Conservation (phyloP, 1,140 invertebrate genomes). For the Cydia splendana region DNA sequence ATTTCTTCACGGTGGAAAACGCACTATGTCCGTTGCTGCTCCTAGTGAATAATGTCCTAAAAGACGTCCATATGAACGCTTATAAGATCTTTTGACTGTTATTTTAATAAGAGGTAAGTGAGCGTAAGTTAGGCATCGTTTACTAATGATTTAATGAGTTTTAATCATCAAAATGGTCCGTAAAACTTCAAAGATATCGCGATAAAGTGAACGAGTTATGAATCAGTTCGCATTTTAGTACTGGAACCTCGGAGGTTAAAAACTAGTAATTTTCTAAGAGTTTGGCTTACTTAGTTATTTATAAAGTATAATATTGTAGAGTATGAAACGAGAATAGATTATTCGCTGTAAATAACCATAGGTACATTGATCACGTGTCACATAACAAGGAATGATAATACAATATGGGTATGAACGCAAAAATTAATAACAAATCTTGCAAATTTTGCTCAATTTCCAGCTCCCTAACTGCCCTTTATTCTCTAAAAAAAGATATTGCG, state of each 20-base stretch:
- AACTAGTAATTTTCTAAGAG: not conserved
- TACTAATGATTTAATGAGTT: not conserved
- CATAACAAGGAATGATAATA: no score
- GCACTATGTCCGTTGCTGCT: not conserved
- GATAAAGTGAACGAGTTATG: slow-evolving; percentile 8
- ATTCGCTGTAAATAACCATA: no score
- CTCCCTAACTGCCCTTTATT: not conserved
- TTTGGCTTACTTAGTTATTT: not conserved
- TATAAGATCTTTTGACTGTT: not conserved
- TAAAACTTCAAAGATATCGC: not conserved
- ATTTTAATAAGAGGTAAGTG: not conserved
- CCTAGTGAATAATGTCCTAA: not conserved
- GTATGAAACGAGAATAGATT: no score
- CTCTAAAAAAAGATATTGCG: not conserved
- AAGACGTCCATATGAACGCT: not conserved
- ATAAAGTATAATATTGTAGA: no score
- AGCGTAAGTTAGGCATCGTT: not conserved
- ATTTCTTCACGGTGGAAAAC: not conserved
- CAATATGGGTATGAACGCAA: not conserved
- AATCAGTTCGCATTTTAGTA: not conserved
- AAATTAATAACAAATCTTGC: no score
- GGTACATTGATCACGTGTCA: no score
- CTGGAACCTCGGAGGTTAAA: no score
- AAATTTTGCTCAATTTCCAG: not conserved
- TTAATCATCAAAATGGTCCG: slow-evolving; percentile 17